Conservation (phyloP, 2,797 vertebrate genomes). For the Bovichtus diacanthus region DNA sequence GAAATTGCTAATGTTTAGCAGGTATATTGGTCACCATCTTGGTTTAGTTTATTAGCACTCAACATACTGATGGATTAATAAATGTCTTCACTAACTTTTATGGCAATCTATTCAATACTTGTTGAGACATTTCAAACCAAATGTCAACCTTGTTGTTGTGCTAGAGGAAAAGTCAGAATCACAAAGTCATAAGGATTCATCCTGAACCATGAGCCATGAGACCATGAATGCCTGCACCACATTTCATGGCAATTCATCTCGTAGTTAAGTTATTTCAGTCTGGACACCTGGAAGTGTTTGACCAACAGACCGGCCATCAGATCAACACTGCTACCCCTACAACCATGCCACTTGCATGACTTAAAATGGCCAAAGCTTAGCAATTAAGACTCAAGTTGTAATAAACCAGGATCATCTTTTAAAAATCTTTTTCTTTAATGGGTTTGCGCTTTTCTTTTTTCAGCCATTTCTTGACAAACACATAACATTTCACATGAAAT, state of each 20-base stretch:
- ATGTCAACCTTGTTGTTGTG: not conserved
- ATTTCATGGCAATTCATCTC: not conserved
- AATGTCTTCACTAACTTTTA: not conserved
- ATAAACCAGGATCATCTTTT: not conserved
- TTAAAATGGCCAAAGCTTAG: not conserved
- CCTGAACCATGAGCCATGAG: no score
- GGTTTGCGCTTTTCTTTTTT: not conserved
- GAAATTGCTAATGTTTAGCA: no score
- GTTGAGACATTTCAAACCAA: not conserved
- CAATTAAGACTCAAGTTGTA: not conserved
- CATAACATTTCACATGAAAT: not conserved
- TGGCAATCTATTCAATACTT: no score
- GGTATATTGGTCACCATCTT: not conserved
- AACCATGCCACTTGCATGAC: not conserved
- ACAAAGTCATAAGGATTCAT: not conserved
- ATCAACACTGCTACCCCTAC: not conserved
- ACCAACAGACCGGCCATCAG: not conserved
- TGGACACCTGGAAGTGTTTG: not conserved
- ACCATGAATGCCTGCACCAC: not conserved
- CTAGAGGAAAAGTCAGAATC: not conserved
- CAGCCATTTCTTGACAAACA: not conserved
- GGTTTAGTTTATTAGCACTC: no score
- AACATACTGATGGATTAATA: not conserved
- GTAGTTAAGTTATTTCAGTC: not conserved
- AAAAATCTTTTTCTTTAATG: not conserved